These are phyloP conservation scores for Synergus japonicus DNA, from an alignment of 2,888 invertebrate species.

Conservation along the genomic window DNA sequence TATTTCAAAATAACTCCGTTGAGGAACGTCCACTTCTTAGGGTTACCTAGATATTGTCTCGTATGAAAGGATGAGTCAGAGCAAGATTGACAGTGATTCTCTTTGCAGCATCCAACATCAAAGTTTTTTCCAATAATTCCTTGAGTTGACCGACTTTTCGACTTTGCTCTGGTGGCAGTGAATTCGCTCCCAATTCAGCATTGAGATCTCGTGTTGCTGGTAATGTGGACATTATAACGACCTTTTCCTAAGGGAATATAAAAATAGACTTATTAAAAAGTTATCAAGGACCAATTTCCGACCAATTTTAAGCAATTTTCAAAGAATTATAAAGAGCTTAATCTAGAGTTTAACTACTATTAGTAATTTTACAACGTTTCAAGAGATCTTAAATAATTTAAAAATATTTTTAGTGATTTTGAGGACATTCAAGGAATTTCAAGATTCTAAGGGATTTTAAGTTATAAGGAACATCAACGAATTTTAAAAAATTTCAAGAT, in stretches of 20 bases:
- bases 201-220: constrained; percentile 91
- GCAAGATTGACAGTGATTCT: constrained; percentile 96
- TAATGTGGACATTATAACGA: constrained; percentile 95
- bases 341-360: no score
- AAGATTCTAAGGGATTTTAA: no score
- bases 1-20: constrained; percentile 21
- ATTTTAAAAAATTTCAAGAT: not conserved
- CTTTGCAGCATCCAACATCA: constrained; percentile 95
- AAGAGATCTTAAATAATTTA: no score
- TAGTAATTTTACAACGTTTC: no score
- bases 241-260: constrained; percentile 89
- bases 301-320: no score
- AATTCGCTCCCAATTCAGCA: constrained; percentile 90
- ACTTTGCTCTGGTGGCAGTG: constrained; percentile 91
- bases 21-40: constrained; percentile 43
- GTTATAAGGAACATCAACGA: not conserved
- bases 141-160: constrained; percentile 95
- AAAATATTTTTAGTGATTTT: no score
- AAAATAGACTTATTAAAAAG: constrained; percentile 1
- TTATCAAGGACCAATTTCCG: not conserved
- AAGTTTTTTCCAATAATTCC: constrained; percentile 93
- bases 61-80: constrained; percentile 95
- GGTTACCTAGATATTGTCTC: constrained; percentile 89
- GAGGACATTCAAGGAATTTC: no score
- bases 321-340: no score